Evolutionary conservation across 2,113 vertebrate species (phyloP).

Genomic region (Pionites leucogaster): DNA sequence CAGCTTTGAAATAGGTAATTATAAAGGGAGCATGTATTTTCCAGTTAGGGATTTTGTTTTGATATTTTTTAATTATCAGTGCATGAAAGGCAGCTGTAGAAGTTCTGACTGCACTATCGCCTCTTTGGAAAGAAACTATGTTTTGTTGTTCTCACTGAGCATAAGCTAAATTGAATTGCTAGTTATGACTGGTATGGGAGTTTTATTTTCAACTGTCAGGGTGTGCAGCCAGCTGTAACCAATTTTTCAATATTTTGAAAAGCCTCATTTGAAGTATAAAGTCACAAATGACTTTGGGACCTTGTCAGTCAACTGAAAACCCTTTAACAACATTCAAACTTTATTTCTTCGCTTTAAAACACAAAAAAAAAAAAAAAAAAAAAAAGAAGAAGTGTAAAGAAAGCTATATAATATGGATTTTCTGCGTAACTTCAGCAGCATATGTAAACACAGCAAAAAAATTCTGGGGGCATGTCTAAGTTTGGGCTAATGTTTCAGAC

Average conservation of each 20-base stretch:
- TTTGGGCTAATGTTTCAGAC: neutral
- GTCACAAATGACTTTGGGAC: neutral
- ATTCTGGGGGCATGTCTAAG: neutral
- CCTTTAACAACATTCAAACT: neutral
- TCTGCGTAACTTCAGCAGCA: neutral
- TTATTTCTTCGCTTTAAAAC: neutral
- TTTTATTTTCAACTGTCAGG: constrained; percentile 45
- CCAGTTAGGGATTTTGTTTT: constrained; percentile 51
- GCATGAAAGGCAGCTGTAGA: constrained; percentile 53
- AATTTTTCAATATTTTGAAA: constrained; percentile 51
- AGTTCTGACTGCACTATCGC: neutral
- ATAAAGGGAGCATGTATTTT: constrained; percentile 49
- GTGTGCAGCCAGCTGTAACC: constrained; percentile 38
- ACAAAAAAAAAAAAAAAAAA: neutral
- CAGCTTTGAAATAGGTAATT: constrained; percentile 63
- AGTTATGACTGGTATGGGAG: constrained; percentile 25
- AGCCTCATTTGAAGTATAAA: constrained; percentile 28
- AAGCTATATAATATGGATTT: neutral
- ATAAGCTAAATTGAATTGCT: constrained; percentile 51
- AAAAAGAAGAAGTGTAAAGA: neutral
- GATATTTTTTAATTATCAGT: constrained; percentile 42
- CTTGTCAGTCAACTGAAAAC: neutral
- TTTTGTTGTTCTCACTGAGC: constrained; percentile 26
- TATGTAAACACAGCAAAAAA: neutral
- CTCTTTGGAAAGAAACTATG: constrained; percentile 23